phyloP scores from a whole-genome alignment of 2,888 invertebrate species.

The Buathra laborator region DNA sequence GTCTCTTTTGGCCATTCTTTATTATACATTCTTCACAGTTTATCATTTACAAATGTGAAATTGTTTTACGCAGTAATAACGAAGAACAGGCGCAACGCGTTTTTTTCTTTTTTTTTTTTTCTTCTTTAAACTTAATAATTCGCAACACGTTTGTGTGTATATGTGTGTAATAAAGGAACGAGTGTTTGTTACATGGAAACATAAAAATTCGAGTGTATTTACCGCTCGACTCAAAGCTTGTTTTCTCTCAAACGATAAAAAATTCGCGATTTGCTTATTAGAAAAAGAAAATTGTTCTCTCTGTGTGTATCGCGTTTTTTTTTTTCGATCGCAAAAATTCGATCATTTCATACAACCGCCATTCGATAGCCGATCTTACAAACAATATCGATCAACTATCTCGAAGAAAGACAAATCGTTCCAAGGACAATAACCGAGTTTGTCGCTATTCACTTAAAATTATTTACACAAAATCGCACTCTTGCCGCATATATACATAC shows the following conservation, averaged over 20 bases:
- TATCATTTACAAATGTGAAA: constrained; percentile 62
- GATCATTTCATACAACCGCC: constrained; percentile 57
- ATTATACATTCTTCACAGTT: constrained; percentile 70
- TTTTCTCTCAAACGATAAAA: constrained; percentile 1
- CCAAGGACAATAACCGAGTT: constrained; percentile 43
- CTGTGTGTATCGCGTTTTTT: constrained; percentile 1
- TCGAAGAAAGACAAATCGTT: constrained; percentile 55
- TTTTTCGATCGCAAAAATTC: constrained; percentile 19
- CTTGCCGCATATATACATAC: constrained; percentile 37
- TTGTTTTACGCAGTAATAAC: constrained; percentile 54
- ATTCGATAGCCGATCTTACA: constrained; percentile 68
- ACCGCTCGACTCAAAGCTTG: constrained; percentile 35
- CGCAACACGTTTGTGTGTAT: constrained; percentile 51
- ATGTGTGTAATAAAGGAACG: constrained; percentile 69
- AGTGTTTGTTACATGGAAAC: constrained; percentile 59
- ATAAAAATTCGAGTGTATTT: constrained; percentile 35
- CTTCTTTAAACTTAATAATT: constrained; percentile 63
- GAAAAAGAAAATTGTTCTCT: neutral
- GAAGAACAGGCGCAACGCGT: constrained; percentile 59
- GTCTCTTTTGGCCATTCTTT: constrained; percentile 68
- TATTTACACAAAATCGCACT: constrained; percentile 61
- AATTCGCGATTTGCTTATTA: constrained; percentile 7
- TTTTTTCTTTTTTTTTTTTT: constrained; percentile 19
- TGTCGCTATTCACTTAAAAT: constrained; percentile 54
- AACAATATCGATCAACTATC: constrained; percentile 66